Base-by-base conservation (phyloP, 2,888 invertebrate genomes). In the Ceriagrion tenellum region DNA sequence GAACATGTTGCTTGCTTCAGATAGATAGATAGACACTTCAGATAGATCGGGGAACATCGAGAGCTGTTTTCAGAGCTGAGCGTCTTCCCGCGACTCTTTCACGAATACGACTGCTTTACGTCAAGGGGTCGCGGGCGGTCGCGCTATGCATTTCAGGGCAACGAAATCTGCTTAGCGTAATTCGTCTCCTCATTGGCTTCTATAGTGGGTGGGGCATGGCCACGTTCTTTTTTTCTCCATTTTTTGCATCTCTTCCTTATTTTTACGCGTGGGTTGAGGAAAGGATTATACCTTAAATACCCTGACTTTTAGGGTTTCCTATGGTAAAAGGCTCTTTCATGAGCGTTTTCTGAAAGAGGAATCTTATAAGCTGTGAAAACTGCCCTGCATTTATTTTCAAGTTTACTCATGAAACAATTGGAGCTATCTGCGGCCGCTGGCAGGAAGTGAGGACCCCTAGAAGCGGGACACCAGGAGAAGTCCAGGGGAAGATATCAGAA, bases 111-210 rank as follows among this genome's bases (percentile, higher is more conserved):
- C 81, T 81, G 81, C 20, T 16, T 56, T 16, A 12, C n/a, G n/a
- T n/a, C n/a, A n/a, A n/a, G n/a, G 47, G 8, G n/a, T 26, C 69
- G 26, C 69, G 26, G 13, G 13, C 35, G 30, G 16, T 16, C 81
- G 18, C 81, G 18, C 81, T 81, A 81, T 81, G 81, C 0, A 81
- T 81, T 35, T 81, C 81, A 35, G 35, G 35, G 30, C 81, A 35
- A 47, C 47, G n/a, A 93, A 93, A 93, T 93, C 69, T 93, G 13
- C 40, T 93, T 93, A 93, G 74, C 93, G 47, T 69, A 93, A 93
- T 93, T 93, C 47, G 93, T 69, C 30, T 63, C 47, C 93, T 93
- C 93, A 74, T 74, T 93, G 93, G 93, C 69, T 93, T 93, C 63
- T 26, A 69, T 63, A 12, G n/a, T n/a, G n/a, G 40, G 23, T 69